Percentiles rank a stretch among this genome's conserved stretches.
These are phyloP conservation scores for Periphyllus acericola DNA, from an alignment of 2,888 invertebrate genomes.

Conservation along the genomic window DNA sequence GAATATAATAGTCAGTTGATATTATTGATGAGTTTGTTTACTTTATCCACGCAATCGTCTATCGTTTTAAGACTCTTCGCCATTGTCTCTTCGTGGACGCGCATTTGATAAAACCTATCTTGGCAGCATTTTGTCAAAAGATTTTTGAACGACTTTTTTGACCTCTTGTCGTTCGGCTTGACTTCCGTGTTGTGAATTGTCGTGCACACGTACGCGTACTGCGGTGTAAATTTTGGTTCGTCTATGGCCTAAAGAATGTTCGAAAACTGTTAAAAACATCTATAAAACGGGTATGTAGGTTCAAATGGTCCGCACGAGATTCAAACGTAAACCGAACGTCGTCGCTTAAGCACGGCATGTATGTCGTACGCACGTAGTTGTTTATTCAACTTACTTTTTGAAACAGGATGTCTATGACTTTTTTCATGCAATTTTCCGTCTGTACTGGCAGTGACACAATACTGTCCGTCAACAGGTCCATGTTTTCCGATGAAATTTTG, in stretches of 20 bases:
- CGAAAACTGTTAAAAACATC: too few relatives aligned
- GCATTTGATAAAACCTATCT: too few relatives aligned
- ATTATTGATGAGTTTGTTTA: not conserved
- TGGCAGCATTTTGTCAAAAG: too few relatives aligned
- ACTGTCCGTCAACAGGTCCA: constrained; percentile 82
- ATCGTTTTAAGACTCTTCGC: too few relatives aligned
- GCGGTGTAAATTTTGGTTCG: constrained; percentile 81
- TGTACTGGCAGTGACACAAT: constrained; percentile 82
- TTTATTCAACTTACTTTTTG: constrained; percentile 75
- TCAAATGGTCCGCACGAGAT: too few relatives aligned
- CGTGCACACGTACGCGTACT: too few relatives aligned
- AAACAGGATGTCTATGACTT: constrained; percentile 89
- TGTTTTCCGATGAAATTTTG: constrained; percentile 94
- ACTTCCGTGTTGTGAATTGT: too few relatives aligned
- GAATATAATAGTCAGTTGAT: not conserved
- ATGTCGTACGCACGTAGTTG: constrained; percentile 60
- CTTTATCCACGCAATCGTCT: not conserved
- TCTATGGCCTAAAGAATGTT: constrained; percentile 76
- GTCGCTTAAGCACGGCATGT: not conserved
- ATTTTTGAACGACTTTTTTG: too few relatives aligned
- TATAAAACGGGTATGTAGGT: too few relatives aligned
- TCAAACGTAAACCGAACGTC: too few relatives aligned
- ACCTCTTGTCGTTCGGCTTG: too few relatives aligned
- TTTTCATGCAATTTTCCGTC: constrained; percentile 79
- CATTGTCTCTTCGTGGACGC: too few relatives aligned